Evolutionary conservation across 2,888 invertebrate species (phyloP).

Genomic region (Exephanes ischioxanthus): DNA sequence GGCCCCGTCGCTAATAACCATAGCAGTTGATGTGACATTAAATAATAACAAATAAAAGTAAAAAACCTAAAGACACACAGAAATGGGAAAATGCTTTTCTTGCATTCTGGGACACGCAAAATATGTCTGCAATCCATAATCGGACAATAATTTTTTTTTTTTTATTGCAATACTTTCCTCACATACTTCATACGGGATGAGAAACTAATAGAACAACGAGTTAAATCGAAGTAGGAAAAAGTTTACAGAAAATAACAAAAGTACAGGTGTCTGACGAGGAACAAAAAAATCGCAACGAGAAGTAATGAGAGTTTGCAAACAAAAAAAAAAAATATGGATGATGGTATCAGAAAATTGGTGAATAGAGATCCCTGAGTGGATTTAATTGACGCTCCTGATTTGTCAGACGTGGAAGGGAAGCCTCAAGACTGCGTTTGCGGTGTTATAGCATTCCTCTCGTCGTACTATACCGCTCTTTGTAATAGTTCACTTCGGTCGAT

Average conservation of each 20-base stretch:
- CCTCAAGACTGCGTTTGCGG: slow-evolving; percentile 11
- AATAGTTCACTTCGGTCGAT: slow-evolving; percentile 42
- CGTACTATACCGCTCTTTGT: background rate
- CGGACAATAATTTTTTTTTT: too few relatives aligned
- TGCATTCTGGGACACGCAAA: too few relatives aligned
- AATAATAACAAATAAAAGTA: too few relatives aligned
- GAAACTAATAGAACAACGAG: too few relatives aligned
- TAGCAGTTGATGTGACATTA: too few relatives aligned
- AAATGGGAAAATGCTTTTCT: too few relatives aligned
- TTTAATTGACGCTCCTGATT: slow-evolving; percentile 15
- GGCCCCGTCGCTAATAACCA: too few relatives aligned
- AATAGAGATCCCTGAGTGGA: background rate
- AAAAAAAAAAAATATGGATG: background rate
- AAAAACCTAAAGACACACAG: too few relatives aligned
- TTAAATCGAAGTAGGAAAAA: too few relatives aligned
- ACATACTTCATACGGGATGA: too few relatives aligned
- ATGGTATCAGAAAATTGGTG: background rate
- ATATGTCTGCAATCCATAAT: too few relatives aligned
- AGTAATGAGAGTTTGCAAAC: background rate
- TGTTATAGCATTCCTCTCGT: background rate
- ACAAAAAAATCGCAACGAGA: background rate
- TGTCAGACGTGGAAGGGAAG: background rate
- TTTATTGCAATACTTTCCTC: too few relatives aligned
- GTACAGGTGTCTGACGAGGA: background rate
- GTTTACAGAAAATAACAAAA: background rate